Conservation (phyloP, 2,113 vertebrate genomes). For the Myrmecophaga tridactyla region DNA sequence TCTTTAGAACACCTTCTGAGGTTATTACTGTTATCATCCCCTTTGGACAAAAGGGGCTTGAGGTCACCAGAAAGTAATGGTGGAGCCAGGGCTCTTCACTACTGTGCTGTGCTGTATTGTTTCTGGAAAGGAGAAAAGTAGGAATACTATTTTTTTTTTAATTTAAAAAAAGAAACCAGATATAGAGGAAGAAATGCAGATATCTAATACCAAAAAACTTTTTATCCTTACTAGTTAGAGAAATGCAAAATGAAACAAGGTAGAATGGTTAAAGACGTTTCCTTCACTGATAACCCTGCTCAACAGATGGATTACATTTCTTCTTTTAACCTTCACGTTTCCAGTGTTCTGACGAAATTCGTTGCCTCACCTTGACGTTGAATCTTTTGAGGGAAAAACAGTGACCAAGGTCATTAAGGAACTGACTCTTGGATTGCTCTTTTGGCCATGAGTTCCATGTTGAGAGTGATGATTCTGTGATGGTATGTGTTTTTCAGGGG, state of each 20-base stretch:
- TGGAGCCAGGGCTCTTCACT: background rate
- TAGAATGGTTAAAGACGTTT: background rate
- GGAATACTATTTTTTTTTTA: background rate
- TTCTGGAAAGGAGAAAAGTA: background rate
- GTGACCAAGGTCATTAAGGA: background rate
- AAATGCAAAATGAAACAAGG: background rate
- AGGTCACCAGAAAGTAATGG: background rate
- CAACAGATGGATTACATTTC: background rate
- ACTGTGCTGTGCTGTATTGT: accelerated
- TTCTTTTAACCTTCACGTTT: background rate
- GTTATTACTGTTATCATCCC: background rate
- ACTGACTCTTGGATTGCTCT: background rate
- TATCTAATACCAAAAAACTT: accelerated
- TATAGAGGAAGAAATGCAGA: background rate
- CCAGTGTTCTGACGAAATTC: background rate
- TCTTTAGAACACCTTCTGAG: background rate
- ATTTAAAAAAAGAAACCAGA: background rate
- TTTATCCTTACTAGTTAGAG: background rate
- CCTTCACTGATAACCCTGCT: background rate
- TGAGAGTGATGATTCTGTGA: too few species aligned
- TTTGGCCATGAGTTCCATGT: too few species aligned
- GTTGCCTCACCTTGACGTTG: background rate
- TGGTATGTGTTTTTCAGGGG: too few species aligned
- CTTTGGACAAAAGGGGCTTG: background rate
- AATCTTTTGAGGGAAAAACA: background rate